Evolutionary conservation across 2,888 invertebrate species (phyloP), one percentile per base, ranked within the genome.

Genomic region (Petrophora chlorosata): DNA sequence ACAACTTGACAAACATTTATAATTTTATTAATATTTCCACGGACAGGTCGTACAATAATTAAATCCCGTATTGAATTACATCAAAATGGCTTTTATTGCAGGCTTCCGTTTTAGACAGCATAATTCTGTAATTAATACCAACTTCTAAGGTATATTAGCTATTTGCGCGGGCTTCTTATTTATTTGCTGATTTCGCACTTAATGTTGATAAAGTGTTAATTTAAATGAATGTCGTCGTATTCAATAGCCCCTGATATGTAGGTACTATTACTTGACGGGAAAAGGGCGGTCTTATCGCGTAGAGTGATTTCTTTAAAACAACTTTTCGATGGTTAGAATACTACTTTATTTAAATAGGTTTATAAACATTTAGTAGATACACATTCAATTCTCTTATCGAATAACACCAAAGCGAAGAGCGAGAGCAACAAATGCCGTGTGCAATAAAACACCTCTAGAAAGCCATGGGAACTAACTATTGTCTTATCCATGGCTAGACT

Each of bases 11-110:
- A 43, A 5, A 19, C 40, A 34, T 41, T 44, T 41, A 41, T 35
- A 43, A 43, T 53, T 56, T 53, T 56, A 50, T 55, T 42, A 54
- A 53, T 49, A 59, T 56, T 59, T 52, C 51, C 45, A 47, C 46
- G 51, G 23, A 16, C 28, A 38, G 12, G 26, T 38, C 40, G 32
- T 54, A 46, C 52, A 46, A 41, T 53, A 53, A 49, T 54, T 54
- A 30, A 51, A 51, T 35, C n/a, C 29, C 13, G 23, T 19, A 38
- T 38, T 45, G 32, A 45, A 32, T 45, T 38, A 38, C 36, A n/a
- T 3, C 17, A 16, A 26, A 44, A 23, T 29, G 19, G 30, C 12
- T 9, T 30, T 43, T 28, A 19, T 17, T 7, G 10, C 26, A 16
- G 4, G 25, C 15, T 36, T 26, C 22, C 22, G 14, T 14, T 19